phyloP scores from a whole-genome alignment of 1,140 invertebrate species.

The Pseudomyrmex sp. region DNA sequence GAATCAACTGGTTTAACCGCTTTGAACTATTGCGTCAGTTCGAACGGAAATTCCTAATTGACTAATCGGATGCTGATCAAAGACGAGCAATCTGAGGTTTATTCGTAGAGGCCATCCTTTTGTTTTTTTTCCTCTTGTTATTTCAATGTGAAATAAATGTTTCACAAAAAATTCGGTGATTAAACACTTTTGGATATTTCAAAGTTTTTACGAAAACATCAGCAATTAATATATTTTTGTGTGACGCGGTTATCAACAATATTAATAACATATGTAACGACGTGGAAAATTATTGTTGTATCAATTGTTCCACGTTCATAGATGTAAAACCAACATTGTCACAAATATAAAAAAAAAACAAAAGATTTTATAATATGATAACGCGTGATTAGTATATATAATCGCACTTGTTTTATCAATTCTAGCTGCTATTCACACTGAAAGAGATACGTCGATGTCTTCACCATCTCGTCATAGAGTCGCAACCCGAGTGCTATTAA shows the following conservation, averaged over 20 bases:
- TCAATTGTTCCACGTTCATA: too few relatives aligned
- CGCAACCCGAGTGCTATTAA: not conserved
- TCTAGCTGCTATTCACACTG: not conserved
- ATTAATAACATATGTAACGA: too few relatives aligned
- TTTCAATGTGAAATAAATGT: not conserved
- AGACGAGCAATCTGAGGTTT: not conserved
- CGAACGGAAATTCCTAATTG: not conserved
- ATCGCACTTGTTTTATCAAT: not conserved
- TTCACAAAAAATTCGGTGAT: too few relatives aligned
- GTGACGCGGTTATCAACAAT: too few relatives aligned
- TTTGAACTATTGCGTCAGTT: not conserved
- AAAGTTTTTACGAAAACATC: too few relatives aligned
- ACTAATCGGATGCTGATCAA: not conserved
- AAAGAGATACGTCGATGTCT: not conserved
- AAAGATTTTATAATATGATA: not conserved
- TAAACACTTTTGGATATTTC: too few relatives aligned
- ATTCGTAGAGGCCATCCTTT: not conserved
- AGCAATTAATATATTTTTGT: too few relatives aligned
- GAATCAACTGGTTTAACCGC: constrained; percentile 11
- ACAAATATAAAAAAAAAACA: not conserved
- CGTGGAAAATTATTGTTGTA: too few relatives aligned
- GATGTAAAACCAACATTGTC: not conserved
- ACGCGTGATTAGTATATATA: too few relatives aligned
- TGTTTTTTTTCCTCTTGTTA: not conserved
- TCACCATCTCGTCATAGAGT: not conserved